phyloP scores from a whole-genome alignment of 2,113 vertebrate species.

The Dipodomys stephensi region DNA sequence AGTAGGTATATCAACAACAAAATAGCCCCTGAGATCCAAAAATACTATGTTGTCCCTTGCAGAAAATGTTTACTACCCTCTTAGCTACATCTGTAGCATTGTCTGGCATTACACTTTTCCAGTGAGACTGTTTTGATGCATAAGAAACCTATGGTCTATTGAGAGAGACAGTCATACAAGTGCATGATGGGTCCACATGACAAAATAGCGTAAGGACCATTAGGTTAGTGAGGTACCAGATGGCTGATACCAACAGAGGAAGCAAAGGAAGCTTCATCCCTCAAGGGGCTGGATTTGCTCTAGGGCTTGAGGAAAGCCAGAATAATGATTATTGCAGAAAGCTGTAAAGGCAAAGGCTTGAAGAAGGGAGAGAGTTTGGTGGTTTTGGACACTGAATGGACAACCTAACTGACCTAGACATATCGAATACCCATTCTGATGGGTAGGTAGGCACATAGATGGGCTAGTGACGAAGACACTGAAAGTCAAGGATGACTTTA shows the following conservation, averaged over 20 bases:
- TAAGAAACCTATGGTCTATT: not conserved
- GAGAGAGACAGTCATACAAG: not conserved
- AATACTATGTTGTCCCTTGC: not conserved
- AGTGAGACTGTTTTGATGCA: not conserved
- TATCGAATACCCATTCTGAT: not conserved
- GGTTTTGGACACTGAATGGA: not conserved
- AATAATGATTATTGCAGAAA: not conserved
- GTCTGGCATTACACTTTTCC: not conserved
- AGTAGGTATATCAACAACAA: not conserved
- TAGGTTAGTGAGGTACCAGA: not conserved
- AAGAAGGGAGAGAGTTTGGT: not conserved
- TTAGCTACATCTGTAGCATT: not conserved
- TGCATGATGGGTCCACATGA: not conserved
- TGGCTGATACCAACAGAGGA: not conserved
- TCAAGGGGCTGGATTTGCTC: not conserved
- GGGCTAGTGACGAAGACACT: not conserved
- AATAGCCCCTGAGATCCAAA: not conserved
- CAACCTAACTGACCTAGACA: not conserved
- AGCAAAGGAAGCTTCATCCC: not conserved
- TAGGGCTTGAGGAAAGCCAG: not conserved
- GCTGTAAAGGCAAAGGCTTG: not conserved
- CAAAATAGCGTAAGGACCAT: not conserved
- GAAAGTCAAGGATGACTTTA: not conserved
- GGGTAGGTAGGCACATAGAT: not conserved
- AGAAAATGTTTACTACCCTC: not conserved